A percentile compares a stretch with the other conserved stretches of the same genome.
These are phyloP conservation scores for Recurvirostra avosetta DNA, from an alignment of 2,113 vertebrate species.

Conservation along the genomic window DNA sequence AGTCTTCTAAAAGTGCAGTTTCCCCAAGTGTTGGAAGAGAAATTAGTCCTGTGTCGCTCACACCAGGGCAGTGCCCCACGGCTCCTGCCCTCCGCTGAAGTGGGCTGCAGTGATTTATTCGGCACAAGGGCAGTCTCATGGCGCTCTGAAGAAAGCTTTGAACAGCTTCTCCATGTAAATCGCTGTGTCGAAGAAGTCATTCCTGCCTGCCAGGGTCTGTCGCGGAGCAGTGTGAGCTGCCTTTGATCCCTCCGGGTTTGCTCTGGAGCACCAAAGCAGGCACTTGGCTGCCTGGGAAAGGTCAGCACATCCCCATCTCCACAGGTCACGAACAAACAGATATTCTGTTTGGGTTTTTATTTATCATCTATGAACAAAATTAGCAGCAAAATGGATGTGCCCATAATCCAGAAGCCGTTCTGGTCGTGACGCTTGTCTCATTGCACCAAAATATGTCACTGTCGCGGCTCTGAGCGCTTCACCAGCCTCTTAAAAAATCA, in stretches of 20 bases:
- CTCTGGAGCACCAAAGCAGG: neutral
- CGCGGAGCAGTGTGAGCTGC: neutral
- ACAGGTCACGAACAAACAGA: neutral
- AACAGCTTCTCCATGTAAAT: neutral
- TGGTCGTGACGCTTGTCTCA: neutral
- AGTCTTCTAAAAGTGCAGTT: too few relatives aligned
- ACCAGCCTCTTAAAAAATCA: neutral
- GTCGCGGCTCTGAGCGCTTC: neutral
- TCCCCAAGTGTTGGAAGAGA: too few relatives aligned
- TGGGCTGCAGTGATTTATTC: neutral
- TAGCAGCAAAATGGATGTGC: neutral
- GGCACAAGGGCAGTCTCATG: neutral
- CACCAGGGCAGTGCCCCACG: too few relatives aligned
- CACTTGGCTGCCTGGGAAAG: neutral
- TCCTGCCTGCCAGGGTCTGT: neutral
- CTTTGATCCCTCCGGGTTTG: neutral
- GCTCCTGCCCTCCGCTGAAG: neutral
- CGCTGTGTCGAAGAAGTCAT: neutral
- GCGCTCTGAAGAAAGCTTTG: neutral
- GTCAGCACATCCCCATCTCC: neutral
- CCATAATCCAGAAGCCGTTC: neutral
- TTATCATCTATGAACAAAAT: neutral
- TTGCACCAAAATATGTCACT: neutral
- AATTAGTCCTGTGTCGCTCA: too few relatives aligned
- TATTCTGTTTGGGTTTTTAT: fast-evolving